Conservation (phyloP, 2,797 vertebrate genomes). For the Phrynocephalus forsythii region DNA sequence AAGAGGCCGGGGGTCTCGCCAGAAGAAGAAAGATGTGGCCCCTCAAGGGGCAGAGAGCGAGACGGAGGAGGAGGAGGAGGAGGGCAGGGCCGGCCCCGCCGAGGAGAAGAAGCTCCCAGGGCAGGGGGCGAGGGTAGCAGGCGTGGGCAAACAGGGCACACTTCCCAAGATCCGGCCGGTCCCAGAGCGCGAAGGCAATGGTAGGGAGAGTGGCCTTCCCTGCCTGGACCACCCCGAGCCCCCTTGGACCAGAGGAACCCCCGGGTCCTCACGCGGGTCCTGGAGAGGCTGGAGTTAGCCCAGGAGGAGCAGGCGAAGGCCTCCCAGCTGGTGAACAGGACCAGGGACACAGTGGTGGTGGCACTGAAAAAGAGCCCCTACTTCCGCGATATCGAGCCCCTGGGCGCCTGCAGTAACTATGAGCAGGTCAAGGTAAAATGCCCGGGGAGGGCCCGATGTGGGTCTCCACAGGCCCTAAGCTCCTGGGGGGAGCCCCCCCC, state of each 20-base stretch:
- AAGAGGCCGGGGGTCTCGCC: neutral
- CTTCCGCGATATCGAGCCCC: slow-evolving; percentile 39
- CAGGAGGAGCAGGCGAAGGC: slow-evolving; percentile 47
- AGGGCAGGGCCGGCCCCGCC: fast-evolving
- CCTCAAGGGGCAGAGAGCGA: fast-evolving
- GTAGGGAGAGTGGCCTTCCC: too few species aligned
- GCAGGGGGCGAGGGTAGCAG: neutral
- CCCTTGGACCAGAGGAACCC: too few species aligned
- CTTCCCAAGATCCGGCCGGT: neutral
- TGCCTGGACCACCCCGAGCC: too few species aligned
- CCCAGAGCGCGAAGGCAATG: too few species aligned
- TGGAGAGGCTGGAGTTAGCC: slow-evolving; percentile 57
- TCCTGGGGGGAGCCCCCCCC: too few species aligned
- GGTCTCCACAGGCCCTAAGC: too few species aligned
- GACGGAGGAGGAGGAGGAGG: too few species aligned
- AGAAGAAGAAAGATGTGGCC: neutral
- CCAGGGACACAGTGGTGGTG: slow-evolving; percentile 42
- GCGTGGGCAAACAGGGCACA: too few species aligned
- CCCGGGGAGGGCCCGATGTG: too few species aligned
- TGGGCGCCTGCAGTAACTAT: slow-evolving; percentile 77
- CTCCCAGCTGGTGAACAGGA: slow-evolving; percentile 36
- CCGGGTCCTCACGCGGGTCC: slow-evolving; percentile 39
- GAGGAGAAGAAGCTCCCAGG: neutral
- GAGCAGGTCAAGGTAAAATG: slow-evolving; percentile 76
- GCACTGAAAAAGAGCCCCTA: neutral